Evolutionary conservation across 2,113 vertebrate species (phyloP), one percentile per base, ranked within the genome.

Genomic region (Balaeniceps rex): DNA sequence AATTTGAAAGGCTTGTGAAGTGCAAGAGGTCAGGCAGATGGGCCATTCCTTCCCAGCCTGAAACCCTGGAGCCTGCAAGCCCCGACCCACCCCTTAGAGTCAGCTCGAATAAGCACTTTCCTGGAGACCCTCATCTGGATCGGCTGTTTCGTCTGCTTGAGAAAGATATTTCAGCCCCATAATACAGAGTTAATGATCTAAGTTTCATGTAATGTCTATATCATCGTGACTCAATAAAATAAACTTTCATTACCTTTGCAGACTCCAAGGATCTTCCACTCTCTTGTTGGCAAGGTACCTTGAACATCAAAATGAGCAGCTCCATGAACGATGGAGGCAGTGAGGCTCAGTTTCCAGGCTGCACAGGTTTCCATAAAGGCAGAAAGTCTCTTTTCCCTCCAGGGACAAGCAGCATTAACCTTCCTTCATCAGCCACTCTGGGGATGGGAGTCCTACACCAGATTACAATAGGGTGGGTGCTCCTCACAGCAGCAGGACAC

Each of bases 381-480:
- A 58, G 12, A n/a, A 36, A 49, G 38, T 34, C 11, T 65, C 11
- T 54, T 70, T n/a, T 49, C 14, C 18, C 12, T 74, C 19, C 29
- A 38, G 24, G 8, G 11, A 1, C 28, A 19, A 8, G 21, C 36
- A 57, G 42, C 19, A 44, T 54, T 25, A 77, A 29, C 52, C 23
- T 28, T 61, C 14, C 16, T 66, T 21, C 19, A 34, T 16, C 47
- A n/a, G 19, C 11, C 12, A 6, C 11, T 55, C 17, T 47, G 31
- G 46, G 10, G 23, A 44, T 44, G 5, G 14, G 12, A 47, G 10
- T 61, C 31, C 38, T 72, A 54, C 18, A 36, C 10, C 46, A 77
- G 16, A 19, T 36, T 36, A 29, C 2, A 2, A 16, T 2, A 44
- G 13, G 17, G 26, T 3, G 1, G 29, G 17, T 1, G 1, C 12